These are phyloP conservation scores for Dicentrarchus labrax DNA, from an alignment of 2,113 vertebrate genomes.

Conservation along the genomic window DNA sequence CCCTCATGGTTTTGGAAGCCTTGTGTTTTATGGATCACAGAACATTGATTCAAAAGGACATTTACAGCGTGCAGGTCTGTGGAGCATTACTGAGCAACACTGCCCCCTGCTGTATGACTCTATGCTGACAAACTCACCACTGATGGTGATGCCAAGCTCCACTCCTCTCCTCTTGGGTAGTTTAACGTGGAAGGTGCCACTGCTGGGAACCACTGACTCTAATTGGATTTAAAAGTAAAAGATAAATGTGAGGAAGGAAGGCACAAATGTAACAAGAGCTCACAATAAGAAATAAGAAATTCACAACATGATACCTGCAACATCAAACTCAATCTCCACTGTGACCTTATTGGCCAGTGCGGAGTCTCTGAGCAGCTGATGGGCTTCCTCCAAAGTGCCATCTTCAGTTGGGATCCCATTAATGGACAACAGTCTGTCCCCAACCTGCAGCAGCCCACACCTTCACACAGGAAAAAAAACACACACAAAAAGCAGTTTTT, in stretches of 20 bases:
- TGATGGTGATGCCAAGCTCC: constrained; percentile 98
- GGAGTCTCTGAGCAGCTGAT: constrained; percentile 94
- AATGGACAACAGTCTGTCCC: constrained; percentile 94
- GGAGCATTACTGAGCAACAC: constrained; percentile 40
- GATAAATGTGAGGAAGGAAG: background rate
- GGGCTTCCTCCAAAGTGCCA: constrained; percentile 95
- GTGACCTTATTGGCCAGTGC: constrained; percentile 92
- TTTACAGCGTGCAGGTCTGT: background rate
- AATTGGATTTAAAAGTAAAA: background rate
- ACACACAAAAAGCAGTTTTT: background rate
- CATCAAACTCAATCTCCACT: constrained; percentile 95
- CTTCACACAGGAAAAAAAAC: constrained; percentile 75
- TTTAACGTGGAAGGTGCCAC: constrained; percentile 98
- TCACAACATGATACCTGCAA: constrained; percentile 85
- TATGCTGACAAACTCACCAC: constrained; percentile 87
- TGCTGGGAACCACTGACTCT: constrained; percentile 98
- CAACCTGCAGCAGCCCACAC: constrained; percentile 95
- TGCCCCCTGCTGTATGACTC: constrained; percentile 66
- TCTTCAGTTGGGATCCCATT: constrained; percentile 95
- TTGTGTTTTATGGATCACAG: constrained; percentile 62
- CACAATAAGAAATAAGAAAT: background rate
- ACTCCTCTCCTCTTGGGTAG: constrained; percentile 95
- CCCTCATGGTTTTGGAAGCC: constrained; percentile 36
- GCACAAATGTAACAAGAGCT: background rate
- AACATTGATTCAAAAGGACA: constrained; percentile 47